Percentiles rank a stretch among this genome's conserved stretches.
Conservation (phyloP, 2,888 invertebrate genomes). For the Brachynemurus nebulosus region DNA sequence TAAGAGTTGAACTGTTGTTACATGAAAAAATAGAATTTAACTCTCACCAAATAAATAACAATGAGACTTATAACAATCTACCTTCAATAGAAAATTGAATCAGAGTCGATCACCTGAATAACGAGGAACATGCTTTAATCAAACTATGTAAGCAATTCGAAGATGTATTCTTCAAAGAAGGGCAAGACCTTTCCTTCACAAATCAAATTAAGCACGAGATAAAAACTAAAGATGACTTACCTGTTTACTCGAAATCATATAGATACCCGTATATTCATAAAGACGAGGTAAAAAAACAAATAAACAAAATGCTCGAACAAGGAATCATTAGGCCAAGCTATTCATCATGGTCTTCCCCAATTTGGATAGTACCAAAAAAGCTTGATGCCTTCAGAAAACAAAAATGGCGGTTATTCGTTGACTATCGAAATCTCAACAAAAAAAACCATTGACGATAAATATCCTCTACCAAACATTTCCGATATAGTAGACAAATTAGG, state of each 20-base stretch:
- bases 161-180: too few species aligned
- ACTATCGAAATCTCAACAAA: conserved; percentile 21
- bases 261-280: conserved; percentile 19
- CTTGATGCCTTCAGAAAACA: too few species aligned
- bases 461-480: too few species aligned
- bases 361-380: too few species aligned
- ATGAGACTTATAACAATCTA: not conserved
- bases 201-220: conserved; percentile 20
- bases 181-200: too few species aligned
- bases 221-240: too few species aligned
- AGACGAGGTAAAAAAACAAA: conserved; percentile 23
- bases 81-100: too few species aligned
- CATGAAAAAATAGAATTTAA: not conserved
- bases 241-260: conserved; percentile 20
- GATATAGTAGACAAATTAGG: too few species aligned
- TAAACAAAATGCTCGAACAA: conserved; percentile 21
- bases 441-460: conserved; percentile 22
- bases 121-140: not conserved
- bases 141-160: conserved; percentile 10
- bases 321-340: conserved; percentile 27
- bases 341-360: too few species aligned
- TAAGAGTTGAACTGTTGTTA: not conserved
- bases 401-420: too few species aligned
- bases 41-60: too few species aligned
- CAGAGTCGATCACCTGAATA: not conserved